phyloP scores from a whole-genome alignment of 2,888 invertebrate genomes.

The Cinara cedri region DNA sequence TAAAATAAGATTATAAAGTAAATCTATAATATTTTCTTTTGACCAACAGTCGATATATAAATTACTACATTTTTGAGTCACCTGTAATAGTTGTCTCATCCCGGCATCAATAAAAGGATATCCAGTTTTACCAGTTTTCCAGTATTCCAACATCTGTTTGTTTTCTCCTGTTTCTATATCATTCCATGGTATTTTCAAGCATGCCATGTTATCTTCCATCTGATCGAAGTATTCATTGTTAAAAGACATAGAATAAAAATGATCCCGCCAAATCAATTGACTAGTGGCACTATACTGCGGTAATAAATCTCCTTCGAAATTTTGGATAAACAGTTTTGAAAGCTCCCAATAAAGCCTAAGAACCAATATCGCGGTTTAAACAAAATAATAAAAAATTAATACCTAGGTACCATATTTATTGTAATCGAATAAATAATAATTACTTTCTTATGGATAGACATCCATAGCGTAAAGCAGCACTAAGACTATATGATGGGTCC shows the following conservation, averaged over 20 bases:
- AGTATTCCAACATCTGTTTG: slow-evolving; percentile 62
- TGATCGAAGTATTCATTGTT: slow-evolving; percentile 73
- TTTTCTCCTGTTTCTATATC: slow-evolving; percentile 62
- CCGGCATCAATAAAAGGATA: slow-evolving; percentile 78
- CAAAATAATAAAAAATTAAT: too few relatives aligned
- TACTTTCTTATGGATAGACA: slow-evolving; percentile 73
- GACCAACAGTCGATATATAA: too few relatives aligned
- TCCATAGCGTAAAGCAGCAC: slow-evolving; percentile 75
- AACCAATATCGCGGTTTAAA: slow-evolving; percentile 17
- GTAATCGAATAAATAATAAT: background rate
- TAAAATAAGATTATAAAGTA: too few relatives aligned
- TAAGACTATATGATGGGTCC: slow-evolving; percentile 73
- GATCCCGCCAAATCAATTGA: slow-evolving; percentile 78
- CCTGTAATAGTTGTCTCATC: slow-evolving; percentile 70
- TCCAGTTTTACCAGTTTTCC: slow-evolving; percentile 71
- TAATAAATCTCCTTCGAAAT: slow-evolving; percentile 64
- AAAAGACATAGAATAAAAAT: slow-evolving; percentile 80
- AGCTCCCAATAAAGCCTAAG: slow-evolving; percentile 74
- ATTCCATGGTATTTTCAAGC: slow-evolving; percentile 75
- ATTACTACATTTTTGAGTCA: too few relatives aligned
- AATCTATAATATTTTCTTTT: too few relatives aligned
- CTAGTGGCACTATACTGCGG: slow-evolving; percentile 66
- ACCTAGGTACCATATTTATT: background rate
- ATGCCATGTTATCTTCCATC: slow-evolving; percentile 75
- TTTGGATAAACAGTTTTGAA: slow-evolving; percentile 70